These are phyloP conservation scores for Acanthopleura granulata DNA, from an alignment of 2,888 invertebrate genomes.

Conservation along the genomic window DNA sequence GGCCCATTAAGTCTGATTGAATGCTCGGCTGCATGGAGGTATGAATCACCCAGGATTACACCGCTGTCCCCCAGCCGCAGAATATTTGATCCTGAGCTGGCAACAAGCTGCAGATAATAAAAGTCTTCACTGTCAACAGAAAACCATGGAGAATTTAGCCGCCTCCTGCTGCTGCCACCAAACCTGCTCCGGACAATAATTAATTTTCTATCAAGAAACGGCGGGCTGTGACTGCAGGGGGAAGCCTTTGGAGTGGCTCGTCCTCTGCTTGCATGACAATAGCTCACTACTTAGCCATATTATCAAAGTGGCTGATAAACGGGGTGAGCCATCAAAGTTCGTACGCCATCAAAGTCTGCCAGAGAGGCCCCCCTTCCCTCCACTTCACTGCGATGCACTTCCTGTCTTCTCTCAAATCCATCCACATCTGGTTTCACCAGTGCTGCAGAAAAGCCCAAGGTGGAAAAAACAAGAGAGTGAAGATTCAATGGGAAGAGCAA, in stretches of 20 bases:
- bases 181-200: neutral
- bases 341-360: neutral
- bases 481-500: neutral
- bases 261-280: neutral
- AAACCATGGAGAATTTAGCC: neutral
- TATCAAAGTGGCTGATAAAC: conserved; percentile 14
- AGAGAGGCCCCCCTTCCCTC: neutral
- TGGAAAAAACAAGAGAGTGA: neutral
- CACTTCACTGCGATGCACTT: neutral
- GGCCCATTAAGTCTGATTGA: conserved; percentile 14
- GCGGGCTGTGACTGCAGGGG: neutral
- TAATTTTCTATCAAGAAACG: conserved; percentile 6
- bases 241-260: neutral
- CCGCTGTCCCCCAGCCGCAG: neutral
- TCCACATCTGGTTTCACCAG: neutral
- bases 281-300: conserved; percentile 11
- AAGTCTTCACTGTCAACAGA: neutral
- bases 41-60: conserved; percentile 4
- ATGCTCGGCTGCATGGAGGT: conserved; percentile 7
- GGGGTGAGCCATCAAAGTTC: neutral
- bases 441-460: neutral
- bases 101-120: conserved; percentile 7
- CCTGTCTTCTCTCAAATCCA: neutral
- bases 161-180: conserved; percentile 14
- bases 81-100: conserved; percentile 9